Percentiles rank a stretch among this genome's conserved stretches.
Evolutionary conservation across 2,888 invertebrate genomes (phyloP).

Genomic region (Chrysolina oricalcia): DNA sequence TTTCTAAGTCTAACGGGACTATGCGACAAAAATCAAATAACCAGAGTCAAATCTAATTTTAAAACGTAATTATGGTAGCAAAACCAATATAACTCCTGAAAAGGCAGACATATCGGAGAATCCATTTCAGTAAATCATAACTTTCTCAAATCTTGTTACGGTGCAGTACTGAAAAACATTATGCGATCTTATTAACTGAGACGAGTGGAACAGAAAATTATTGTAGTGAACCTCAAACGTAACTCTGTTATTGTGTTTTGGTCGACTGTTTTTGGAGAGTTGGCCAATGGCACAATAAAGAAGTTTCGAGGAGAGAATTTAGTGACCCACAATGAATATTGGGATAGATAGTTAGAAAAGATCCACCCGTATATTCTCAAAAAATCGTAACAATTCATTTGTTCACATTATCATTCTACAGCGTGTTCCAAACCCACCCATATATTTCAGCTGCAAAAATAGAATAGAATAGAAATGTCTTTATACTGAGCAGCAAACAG

Average conservation of each 20-base stretch:
- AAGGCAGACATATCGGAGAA: not conserved
- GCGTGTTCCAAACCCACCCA: too few species aligned
- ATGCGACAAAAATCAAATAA: not conserved
- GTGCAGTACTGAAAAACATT: not conserved
- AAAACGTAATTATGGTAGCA: not conserved
- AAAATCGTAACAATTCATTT: too few species aligned
- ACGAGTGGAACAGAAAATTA: not conserved
- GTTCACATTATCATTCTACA: too few species aligned
- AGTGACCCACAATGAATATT: not conserved
- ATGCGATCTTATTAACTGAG: not conserved
- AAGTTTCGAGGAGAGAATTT: not conserved
- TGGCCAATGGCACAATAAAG: not conserved
- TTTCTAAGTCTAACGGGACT: too few species aligned
- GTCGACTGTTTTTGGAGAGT: not conserved
- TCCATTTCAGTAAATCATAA: not conserved
- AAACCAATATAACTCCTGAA: constrained; percentile 3
- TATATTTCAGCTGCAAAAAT: too few species aligned
- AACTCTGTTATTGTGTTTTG: not conserved
- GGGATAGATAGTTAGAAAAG: too few species aligned
- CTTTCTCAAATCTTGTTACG: not conserved
- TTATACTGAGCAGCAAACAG: too few species aligned
- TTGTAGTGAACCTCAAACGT: not conserved
- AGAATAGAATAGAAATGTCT: too few species aligned
- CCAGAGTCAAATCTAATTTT: not conserved
- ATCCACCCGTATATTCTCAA: too few species aligned